Percentiles rank a stretch among this genome's conserved stretches.
Evolutionary conservation across 2,888 invertebrate genomes (phyloP).

Genomic region (Saturnia pavonia): DNA sequence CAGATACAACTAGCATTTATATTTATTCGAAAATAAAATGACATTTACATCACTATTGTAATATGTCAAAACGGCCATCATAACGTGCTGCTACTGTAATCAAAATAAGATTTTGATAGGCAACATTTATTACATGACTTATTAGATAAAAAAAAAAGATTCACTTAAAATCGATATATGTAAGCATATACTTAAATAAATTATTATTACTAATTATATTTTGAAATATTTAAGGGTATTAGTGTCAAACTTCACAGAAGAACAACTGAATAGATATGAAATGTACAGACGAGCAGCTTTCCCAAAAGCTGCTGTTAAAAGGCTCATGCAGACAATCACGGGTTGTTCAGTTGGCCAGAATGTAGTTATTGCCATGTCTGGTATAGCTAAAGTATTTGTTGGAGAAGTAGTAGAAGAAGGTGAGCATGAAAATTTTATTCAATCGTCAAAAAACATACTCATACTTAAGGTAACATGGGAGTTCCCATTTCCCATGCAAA

Average conservation of each 20-base stretch:
- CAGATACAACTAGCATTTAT: too few species aligned
- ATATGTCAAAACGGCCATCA: too few species aligned
- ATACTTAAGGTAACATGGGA: not conserved
- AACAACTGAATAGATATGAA: slow-evolving; percentile 98
- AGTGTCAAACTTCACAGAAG: slow-evolving; percentile 99
- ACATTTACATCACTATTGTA: too few species aligned
- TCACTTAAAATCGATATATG: not conserved
- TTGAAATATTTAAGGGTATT: slow-evolving; percentile 87
- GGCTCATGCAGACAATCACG: slow-evolving; percentile 98
- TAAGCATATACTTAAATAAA: not conserved
- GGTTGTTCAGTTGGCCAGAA: slow-evolving; percentile 98
- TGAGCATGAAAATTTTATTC: slow-evolving; percentile 52
- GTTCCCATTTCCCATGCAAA: not conserved
- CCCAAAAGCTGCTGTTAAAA: slow-evolving; percentile 98
- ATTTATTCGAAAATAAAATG: too few species aligned
- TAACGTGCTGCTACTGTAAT: too few species aligned
- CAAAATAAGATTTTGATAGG: too few species aligned
- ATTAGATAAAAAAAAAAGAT: not conserved
- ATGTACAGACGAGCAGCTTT: slow-evolving; percentile 98
- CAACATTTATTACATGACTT: not conserved
- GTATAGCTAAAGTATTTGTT: slow-evolving; percentile 99
- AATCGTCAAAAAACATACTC: not conserved
- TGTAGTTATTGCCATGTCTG: slow-evolving; percentile 99
- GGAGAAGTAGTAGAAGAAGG: slow-evolving; percentile 99
- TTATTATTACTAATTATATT: slow-evolving; percentile 8